phyloP scores from a whole-genome alignment of 2,797 vertebrate genomes.

The Aphelocoma californica region DNA sequence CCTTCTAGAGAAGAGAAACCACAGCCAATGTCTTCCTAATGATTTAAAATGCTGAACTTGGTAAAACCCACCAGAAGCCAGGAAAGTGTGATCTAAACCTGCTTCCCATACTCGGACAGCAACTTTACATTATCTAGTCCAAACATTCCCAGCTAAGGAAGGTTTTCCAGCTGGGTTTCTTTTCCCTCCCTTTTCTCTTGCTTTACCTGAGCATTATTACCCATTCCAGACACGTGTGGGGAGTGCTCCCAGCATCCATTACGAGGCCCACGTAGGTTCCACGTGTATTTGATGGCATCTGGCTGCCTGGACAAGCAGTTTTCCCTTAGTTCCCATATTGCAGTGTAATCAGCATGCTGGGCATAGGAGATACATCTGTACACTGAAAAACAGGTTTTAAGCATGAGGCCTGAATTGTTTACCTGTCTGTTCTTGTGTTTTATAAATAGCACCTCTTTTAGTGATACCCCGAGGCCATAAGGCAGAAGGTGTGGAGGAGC shows the following conservation, averaged over 20 bases:
- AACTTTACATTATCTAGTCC: background rate
- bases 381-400: background rate
- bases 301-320: background rate
- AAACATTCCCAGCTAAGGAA: background rate
- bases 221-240: rapidly evolving
- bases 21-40: background rate
- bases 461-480: background rate
- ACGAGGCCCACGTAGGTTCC: background rate
- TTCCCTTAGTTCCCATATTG: background rate
- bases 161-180: background rate
- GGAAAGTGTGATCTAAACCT: constrained; percentile 6
- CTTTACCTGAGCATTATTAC: background rate
- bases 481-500: background rate
- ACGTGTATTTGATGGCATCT: background rate
- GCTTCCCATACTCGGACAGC: background rate
- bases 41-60: background rate
- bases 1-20: background rate
- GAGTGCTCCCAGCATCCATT: background rate
- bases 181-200: background rate
- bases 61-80: background rate
- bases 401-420: background rate
- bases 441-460: background rate
- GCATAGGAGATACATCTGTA: background rate
- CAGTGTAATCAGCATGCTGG: background rate
- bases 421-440: background rate